Base-by-base conservation (phyloP, 2,797 vertebrate genomes). In the Corythornis leucogaster region DNA sequence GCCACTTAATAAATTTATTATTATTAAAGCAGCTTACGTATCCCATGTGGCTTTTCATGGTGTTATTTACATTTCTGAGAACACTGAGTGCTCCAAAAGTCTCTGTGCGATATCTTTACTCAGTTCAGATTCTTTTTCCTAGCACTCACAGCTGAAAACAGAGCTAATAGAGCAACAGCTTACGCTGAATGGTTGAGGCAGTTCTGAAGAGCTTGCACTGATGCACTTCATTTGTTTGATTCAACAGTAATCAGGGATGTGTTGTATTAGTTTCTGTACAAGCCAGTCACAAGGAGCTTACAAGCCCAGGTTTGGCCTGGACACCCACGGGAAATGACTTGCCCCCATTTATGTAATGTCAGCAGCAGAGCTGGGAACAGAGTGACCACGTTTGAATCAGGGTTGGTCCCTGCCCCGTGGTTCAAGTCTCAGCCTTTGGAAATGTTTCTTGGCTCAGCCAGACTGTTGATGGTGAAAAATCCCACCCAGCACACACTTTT, bases 21-120 rank as follows among this genome's bases (percentile, higher is more conserved):
- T 95, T 94, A 95, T 95, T 96, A 96, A 96, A 96, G 88, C 86
- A 87, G 87, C 92, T 96, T 90, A 90, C 67, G 12, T 89, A 92
- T 94, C 87, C 86, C 86, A 61, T 55, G 74, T 90, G 92, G 66
- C 2, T n/a, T 83, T 95, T 69, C 42, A 9, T 92, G 76, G 84
- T 66, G 50, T 93, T 94, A 79, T 93, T 95, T 94, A 67, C 70
- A 21, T 94, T 79, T 76, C 51, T 61, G 90, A 87, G 93, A 89
- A 87, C 87, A 43, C 59, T 0, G 50, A 73, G 84, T 69, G 55
- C 79, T 85, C 81, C 76, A 54, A 2, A 89, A 38, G 16, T 46
- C 68, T 35, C 50, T 53, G 61, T 4, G 4, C 0, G 2, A 7
- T 59, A 21, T 57, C 67, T 7, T 64, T 51, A 4, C 58, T 53